These are phyloP conservation scores for Oxyruncus cristatus DNA, from an alignment of 2,113 vertebrate species.

Conservation along the genomic window DNA sequence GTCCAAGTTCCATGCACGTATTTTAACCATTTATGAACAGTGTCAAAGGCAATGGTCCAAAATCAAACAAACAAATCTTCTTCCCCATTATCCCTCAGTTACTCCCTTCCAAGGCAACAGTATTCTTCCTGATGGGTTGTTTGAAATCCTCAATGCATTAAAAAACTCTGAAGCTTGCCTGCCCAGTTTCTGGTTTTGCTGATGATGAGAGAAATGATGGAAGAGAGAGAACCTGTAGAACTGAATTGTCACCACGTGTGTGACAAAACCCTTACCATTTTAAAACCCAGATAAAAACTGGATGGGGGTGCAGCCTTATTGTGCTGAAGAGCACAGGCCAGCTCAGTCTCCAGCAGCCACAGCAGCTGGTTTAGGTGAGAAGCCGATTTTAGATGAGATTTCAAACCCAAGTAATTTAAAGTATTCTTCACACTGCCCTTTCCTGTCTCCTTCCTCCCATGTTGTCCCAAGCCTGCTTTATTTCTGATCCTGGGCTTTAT, in stretches of 20 bases:
- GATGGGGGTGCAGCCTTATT: neutral
- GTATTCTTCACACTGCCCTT: neutral
- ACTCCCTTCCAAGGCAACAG: neutral
- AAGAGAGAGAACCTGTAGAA: neutral
- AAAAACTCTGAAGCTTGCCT: neutral
- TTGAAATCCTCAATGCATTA: neutral
- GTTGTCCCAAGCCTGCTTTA: neutral
- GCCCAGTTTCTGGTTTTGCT: neutral
- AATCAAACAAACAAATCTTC: neutral
- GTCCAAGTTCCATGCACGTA: neutral
- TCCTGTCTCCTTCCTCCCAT: neutral
- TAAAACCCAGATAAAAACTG: neutral
- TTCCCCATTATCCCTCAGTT: neutral
- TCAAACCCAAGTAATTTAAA: neutral
- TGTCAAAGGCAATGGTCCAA: neutral
- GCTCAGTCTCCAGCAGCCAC: neutral
- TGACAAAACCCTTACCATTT: neutral
- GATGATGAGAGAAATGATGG: neutral
- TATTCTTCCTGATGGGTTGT: neutral
- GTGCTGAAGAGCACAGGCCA: neutral
- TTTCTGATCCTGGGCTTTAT: neutral
- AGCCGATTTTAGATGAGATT: neutral
- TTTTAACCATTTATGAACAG: neutral
- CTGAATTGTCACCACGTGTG: fast-evolving
- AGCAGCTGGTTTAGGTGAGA: neutral